Conservation (phyloP, 1,140 invertebrate genomes). For the Micrasema minimum region DNA sequence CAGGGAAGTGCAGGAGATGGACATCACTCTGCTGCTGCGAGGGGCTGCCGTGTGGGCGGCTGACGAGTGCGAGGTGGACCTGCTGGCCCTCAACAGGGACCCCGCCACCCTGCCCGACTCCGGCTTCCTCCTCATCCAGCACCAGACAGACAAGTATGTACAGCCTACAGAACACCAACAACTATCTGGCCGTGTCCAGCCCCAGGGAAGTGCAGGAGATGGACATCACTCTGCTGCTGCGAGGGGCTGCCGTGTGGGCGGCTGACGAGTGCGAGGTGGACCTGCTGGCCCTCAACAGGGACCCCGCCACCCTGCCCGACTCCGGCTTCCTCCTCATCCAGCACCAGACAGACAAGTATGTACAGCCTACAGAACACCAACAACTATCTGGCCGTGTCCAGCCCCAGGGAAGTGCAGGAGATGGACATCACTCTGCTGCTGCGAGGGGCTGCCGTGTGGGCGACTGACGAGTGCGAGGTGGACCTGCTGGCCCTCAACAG, state of each 20-base stretch:
- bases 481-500: slow-evolving; percentile 92
- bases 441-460: slow-evolving; percentile 88
- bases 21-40: slow-evolving; percentile 88
- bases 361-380: background rate
- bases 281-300: slow-evolving; percentile 85
- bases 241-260: slow-evolving; percentile 89
- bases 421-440: slow-evolving; percentile 93
- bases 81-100: slow-evolving; percentile 86
- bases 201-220: slow-evolving; percentile 97
- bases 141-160: slow-evolving; percentile 74
- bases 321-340: slow-evolving; percentile 94
- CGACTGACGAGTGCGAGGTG: slow-evolving; percentile 95
- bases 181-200: slow-evolving; percentile 85
- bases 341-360: slow-evolving; percentile 78
- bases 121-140: slow-evolving; percentile 95
- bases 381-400: slow-evolving; percentile 67
- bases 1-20: slow-evolving; percentile 97
- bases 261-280: slow-evolving; percentile 97
- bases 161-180: slow-evolving; percentile 55
- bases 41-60: slow-evolving; percentile 92
- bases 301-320: slow-evolving; percentile 75
- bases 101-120: slow-evolving; percentile 77
- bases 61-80: slow-evolving; percentile 96
- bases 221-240: slow-evolving; percentile 89
- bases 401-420: slow-evolving; percentile 96